Base-by-base conservation (phyloP, 2,113 vertebrate species). In the Murina feae region DNA sequence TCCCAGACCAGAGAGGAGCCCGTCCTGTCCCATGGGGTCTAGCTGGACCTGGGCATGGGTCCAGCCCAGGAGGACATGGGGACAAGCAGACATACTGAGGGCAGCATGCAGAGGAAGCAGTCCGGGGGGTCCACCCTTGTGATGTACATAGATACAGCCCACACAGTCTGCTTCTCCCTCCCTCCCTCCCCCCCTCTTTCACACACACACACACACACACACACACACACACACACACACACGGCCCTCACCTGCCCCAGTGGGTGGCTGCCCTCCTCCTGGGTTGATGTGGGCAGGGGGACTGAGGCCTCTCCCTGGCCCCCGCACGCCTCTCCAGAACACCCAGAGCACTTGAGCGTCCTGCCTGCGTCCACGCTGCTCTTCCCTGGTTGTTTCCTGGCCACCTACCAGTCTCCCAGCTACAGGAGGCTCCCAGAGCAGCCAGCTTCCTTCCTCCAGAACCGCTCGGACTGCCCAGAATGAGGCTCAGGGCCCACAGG, bases 1-100 rank as follows among this genome's bases (percentile, higher is more conserved):
- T 18, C 37, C 55, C 80, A 83, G 88, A 32, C 81, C 80, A 93
- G 87, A 83, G 35, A 91, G 88, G 47, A 5, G 8, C 86, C 96
- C 0, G 0, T 21, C 32, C 60, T 47, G 47, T 60, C 84, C 51
- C 58, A n/a, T 3, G 3, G 83, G 71, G 75, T 84, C 79, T 74
- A 66, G 92, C 51, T 28, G 53, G 37, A 51, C 30, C 30, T 37
- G 72, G 78, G 35, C 60, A 12, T 8, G 51, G 71, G 53, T 49
- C 35, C 11, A 21, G 42, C 13, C 60, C 72, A 65, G 37, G 69
- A 86, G 76, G 18, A 17, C 11, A 10, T 18, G 28, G 66, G 68
- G 42, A 5, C 3, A 30, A 30, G 47, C 39, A 44, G 35, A 39
- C 14, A 17, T 2, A 11, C 60, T 47, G 16, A 6, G 20, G 25